These are phyloP conservation scores for Xiphias gladius DNA, from an alignment of 2,113 vertebrate species.

Conservation along the genomic window DNA sequence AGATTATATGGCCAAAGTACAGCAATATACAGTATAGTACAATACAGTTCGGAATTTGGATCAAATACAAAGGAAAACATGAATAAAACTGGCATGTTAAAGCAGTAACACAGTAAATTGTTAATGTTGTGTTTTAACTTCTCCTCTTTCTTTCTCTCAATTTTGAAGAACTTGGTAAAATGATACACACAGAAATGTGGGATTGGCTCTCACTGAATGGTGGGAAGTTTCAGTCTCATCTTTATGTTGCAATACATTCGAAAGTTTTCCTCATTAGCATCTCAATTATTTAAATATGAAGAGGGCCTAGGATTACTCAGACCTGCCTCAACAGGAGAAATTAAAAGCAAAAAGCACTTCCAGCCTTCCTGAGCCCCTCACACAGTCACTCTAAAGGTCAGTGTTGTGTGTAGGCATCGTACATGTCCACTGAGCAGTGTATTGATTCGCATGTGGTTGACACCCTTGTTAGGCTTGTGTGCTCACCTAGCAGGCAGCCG, in stretches of 20 bases:
- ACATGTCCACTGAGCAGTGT: background rate
- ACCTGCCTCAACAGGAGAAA: background rate
- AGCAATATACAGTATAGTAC: too few species aligned
- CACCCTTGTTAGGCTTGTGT: background rate
- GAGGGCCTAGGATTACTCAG: background rate
- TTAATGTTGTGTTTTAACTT: too few species aligned
- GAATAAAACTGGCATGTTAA: too few species aligned
- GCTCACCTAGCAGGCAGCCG: background rate
- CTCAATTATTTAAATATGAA: background rate
- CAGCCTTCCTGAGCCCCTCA: background rate
- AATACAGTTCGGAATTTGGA: too few species aligned
- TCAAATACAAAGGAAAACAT: too few species aligned
- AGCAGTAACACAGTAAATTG: too few species aligned
- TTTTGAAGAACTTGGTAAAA: too few species aligned
- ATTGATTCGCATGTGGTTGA: slow-evolving; percentile 28
- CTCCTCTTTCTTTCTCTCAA: too few species aligned
- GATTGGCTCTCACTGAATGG: background rate
- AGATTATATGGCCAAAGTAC: too few species aligned
- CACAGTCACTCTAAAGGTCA: slow-evolving; percentile 27
- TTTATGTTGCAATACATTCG: too few species aligned
- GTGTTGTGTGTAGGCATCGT: background rate
- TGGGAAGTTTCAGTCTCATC: background rate
- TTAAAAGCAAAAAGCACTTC: slow-evolving; percentile 2
- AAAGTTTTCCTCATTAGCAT: background rate
- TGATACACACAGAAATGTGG: too few species aligned